Evolutionary conservation across 2,888 invertebrate genomes (phyloP), one percentile per base, ranked within the genome.

Genomic region (Meta bourneti): DNA sequence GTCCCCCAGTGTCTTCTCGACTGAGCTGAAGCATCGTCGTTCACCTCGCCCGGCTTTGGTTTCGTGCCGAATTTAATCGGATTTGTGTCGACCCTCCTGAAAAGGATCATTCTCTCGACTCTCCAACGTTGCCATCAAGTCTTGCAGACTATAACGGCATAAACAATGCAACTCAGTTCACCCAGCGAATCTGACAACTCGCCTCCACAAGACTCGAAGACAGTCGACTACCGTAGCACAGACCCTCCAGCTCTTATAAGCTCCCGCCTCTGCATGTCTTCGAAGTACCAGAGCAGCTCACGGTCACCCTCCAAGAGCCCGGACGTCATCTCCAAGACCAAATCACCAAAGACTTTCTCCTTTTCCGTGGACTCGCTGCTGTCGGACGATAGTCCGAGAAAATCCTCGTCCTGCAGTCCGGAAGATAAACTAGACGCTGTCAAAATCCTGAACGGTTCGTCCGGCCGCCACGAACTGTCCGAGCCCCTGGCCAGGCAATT

Each of bases 311-410:
- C 92, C 13, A 92, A 88, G 69, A 89, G 89, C 61, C 92, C 92
- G 13, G 92, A 92, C n/a, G 74, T 79, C 5, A 77, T 89, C 7
- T 11, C 74, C 19, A 75, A 71, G 0, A 49, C 79, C 51, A 79
- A 81, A 16, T 69, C 84, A 1, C 19, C 89, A 16, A 90, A 92
- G 61, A 77, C 86, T 7, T 78, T 92, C 20, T 92, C 92, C n/a
- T 92, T 92, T n/a, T 92, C 92, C 1, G 92, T 92, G 51, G 92
- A 92, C 61, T 89, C 92, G 34, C 51, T 92, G 11, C 72, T 92
- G 13, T 84, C 89, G 7, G 83, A 88, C 19, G 91, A 88, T 51
- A 72, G 72, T 19, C 61, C 52, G 16, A 51, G 74, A n/a, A 75
- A 61, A 54, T 70, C 80, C 19, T 70, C 91, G 1, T 75, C 84